Percentiles rank a stretch among this genome's conserved stretches.
Conservation (phyloP, 2,888 invertebrate species). For the Apotomis turbidana region DNA sequence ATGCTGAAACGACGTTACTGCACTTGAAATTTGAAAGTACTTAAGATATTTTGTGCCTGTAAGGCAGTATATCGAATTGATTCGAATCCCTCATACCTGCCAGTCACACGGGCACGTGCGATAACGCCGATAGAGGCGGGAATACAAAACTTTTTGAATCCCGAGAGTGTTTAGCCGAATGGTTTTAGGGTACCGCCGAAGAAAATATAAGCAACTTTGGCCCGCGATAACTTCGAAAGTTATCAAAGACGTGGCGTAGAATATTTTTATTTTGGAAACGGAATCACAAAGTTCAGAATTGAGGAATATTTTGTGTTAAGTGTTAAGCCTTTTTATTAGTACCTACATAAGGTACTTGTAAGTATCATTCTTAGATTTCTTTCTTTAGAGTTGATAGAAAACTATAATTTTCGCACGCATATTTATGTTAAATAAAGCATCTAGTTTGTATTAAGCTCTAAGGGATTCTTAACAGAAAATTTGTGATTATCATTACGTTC, state of each 20-base stretch:
- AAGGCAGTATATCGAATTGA: conserved; percentile 28
- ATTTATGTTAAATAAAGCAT: too few relatives aligned
- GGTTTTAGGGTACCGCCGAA: conserved; percentile 47
- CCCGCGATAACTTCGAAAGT: conserved; percentile 36
- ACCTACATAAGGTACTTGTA: too few relatives aligned
- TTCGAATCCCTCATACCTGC: conserved; percentile 41
- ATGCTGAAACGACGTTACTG: neutral
- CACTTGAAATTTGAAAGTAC: conserved; percentile 9
- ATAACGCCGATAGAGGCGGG: conserved; percentile 45
- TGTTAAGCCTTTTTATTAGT: neutral
- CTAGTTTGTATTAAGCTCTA: too few relatives aligned
- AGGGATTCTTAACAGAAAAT: too few relatives aligned
- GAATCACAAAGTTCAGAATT: neutral
- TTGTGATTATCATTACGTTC: too few relatives aligned
- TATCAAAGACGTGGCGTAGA: conserved; percentile 36
- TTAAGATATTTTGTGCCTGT: conserved; percentile 8
- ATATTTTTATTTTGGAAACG: conserved; percentile 23
- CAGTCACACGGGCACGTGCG: conserved; percentile 50
- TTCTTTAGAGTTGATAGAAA: too few relatives aligned
- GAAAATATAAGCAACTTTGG: conserved; percentile 41
- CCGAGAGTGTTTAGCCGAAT: conserved; percentile 45
- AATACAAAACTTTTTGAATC: conserved; percentile 54
- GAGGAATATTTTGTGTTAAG: neutral
- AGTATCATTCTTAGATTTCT: too few relatives aligned
- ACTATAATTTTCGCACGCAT: too few relatives aligned